A percentile compares a stretch with the other conserved stretches of the same genome.
Conservation (phyloP, 2,797 vertebrate species). For the Centropyge bicolor region DNA sequence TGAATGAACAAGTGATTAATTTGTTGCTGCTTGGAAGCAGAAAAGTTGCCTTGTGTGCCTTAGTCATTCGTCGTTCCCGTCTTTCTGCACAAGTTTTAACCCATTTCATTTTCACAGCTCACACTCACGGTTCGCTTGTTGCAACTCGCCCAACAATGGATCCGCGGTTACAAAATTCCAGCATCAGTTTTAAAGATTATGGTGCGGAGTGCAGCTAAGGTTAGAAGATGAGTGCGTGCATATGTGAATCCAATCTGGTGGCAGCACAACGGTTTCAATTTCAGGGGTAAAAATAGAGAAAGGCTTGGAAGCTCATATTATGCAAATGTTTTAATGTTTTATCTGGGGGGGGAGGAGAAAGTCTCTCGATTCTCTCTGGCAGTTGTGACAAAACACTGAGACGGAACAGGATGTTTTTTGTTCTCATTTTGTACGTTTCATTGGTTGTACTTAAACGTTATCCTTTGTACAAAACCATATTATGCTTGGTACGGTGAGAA, state of each 20-base stretch:
- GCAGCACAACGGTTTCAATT: constrained; percentile 50
- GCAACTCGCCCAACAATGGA: constrained; percentile 56
- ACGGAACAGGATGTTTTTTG: constrained; percentile 69
- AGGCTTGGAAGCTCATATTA: constrained; percentile 70
- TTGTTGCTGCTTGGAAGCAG: not conserved
- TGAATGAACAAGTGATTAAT: constrained; percentile 40
- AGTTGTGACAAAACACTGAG: constrained; percentile 72
- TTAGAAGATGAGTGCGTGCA: constrained; percentile 41
- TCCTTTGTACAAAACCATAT: constrained; percentile 67
- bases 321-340: constrained; percentile 80
- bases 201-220: constrained; percentile 40
- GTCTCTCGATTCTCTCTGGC: constrained; percentile 68
- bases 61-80: constrained; percentile 6
- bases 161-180: constrained; percentile 45
- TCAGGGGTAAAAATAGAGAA: constrained; percentile 72
- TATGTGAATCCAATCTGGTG: constrained; percentile 32
- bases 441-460: constrained; percentile 66
- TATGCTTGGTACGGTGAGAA: constrained; percentile 60
- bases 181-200: constrained; percentile 30
- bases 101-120: constrained; percentile 37
- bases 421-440: constrained; percentile 59
- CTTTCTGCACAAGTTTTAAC: constrained; percentile 39
- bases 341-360: constrained; percentile 57
- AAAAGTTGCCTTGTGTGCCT: not conserved
- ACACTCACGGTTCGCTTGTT: constrained; percentile 29